These are phyloP conservation scores for Salvelinus fontinalis DNA, from an alignment of 2,113 vertebrate genomes.

Conservation along the genomic window DNA sequence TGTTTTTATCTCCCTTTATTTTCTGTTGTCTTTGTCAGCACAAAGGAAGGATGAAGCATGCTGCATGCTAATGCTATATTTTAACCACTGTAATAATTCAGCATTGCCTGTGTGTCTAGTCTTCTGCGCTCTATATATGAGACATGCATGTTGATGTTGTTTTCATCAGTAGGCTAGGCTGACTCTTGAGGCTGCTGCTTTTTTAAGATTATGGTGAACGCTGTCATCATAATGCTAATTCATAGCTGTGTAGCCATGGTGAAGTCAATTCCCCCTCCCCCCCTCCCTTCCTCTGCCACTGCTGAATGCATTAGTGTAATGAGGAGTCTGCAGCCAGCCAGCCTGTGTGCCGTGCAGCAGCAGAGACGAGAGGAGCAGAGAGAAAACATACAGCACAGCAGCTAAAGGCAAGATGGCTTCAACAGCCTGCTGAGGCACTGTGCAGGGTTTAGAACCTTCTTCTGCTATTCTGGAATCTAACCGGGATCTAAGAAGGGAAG, in stretches of 20 bases:
- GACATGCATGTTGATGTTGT: not conserved
- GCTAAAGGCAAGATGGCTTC: slow-evolving; percentile 47
- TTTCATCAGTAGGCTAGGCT: not conserved
- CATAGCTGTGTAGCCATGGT: slow-evolving; percentile 68
- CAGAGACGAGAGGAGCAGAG: slow-evolving; percentile 24
- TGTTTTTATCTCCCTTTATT: slow-evolving; percentile 35
- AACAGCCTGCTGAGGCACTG: slow-evolving; percentile 43
- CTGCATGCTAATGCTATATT: not conserved
- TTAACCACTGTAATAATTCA: not conserved
- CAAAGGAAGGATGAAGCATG: slow-evolving; percentile 5
- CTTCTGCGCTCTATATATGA: not conserved
- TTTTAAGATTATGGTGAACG: slow-evolving; percentile 50
- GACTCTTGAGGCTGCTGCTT: slow-evolving; percentile 19
- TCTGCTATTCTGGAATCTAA: slow-evolving; percentile 19
- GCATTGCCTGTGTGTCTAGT: no score
- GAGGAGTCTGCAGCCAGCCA: slow-evolving; percentile 67
- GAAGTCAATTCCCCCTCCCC: slow-evolving; percentile 63
- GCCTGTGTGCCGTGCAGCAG: slow-evolving; percentile 57
- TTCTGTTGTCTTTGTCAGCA: slow-evolving; percentile 23
- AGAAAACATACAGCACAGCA: slow-evolving; percentile 25
- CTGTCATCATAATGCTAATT: slow-evolving; percentile 69
- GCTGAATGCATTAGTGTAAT: slow-evolving; percentile 78
- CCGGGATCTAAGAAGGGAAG: slow-evolving; percentile 46
- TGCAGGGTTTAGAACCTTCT: slow-evolving; percentile 36
- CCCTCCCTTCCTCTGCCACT: slow-evolving; percentile 50